A percentile compares a stretch with the other conserved stretches of the same genome.
Evolutionary conservation across 2,888 invertebrate genomes (phyloP).

Genomic region (Cloeon dipterum): DNA sequence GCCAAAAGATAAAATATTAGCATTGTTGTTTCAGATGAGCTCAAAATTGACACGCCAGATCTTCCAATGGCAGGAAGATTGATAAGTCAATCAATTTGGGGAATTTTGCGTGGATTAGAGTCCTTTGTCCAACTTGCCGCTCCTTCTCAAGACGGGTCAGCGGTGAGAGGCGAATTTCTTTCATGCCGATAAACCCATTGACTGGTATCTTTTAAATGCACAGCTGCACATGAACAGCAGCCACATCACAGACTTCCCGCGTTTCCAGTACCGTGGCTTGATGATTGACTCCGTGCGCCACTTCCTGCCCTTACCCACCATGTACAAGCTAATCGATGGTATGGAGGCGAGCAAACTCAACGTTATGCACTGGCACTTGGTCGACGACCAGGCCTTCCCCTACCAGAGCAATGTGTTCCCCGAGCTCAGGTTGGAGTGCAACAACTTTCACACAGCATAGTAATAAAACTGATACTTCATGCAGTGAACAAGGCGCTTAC

Average conservation of each 20-base stretch:
- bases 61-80: background rate
- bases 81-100: slow-evolving; percentile 47
- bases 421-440: slow-evolving; percentile 32
- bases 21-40: too few relatives aligned
- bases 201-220: too few relatives aligned
- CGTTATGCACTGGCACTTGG: slow-evolving; percentile 89
- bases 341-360: slow-evolving; percentile 85
- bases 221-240: slow-evolving; percentile 1
- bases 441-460: too few relatives aligned
- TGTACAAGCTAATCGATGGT: slow-evolving; percentile 46
- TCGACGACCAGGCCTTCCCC: slow-evolving; percentile 83
- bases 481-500: slow-evolving; percentile 41
- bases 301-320: slow-evolving; percentile 40
- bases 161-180: slow-evolving; percentile 15
- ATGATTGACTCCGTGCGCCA: slow-evolving; percentile 75
- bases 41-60: background rate
- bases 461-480: too few relatives aligned
- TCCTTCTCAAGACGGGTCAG: slow-evolving; percentile 15
- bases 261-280: slow-evolving; percentile 61
- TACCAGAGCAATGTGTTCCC: slow-evolving; percentile 60
- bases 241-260: slow-evolving; percentile 38
- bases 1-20: too few relatives aligned
- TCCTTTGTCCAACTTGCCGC: slow-evolving; percentile 57
- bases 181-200: too few relatives aligned
- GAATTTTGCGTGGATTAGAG: slow-evolving; percentile 63